phyloP scores from a whole-genome alignment of 1,140 invertebrate genomes.

The Megalonaias nervosa region DNA sequence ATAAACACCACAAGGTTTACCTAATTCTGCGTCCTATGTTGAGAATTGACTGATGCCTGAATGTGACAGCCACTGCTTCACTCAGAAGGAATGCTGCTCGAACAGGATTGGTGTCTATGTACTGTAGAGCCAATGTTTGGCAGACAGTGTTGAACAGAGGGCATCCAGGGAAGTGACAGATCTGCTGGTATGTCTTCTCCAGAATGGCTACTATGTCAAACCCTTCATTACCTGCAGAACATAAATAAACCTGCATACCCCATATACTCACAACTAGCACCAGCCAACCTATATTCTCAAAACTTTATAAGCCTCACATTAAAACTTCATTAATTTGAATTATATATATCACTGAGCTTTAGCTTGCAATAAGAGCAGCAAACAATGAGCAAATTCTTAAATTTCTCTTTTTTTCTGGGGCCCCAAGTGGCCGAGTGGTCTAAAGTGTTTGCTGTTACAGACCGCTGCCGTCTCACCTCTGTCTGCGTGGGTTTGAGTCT shows the following conservation, averaged over 20 bases:
- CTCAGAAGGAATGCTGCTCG: constrained; percentile 51
- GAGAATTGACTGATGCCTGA: constrained; percentile 52
- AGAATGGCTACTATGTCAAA: constrained; percentile 27
- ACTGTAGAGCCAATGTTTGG: constrained; percentile 47
- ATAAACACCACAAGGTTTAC: constrained; percentile 30
- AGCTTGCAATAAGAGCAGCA: background rate
- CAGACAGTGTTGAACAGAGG: constrained; percentile 45
- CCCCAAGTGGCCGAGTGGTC: too few species aligned
- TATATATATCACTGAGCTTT: background rate
- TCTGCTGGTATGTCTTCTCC: constrained; percentile 38
- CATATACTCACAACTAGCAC: background rate
- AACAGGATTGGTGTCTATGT: constrained; percentile 33
- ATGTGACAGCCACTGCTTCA: constrained; percentile 55
- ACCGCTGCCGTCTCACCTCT: too few species aligned
- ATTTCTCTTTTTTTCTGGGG: too few species aligned
- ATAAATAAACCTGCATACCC: background rate
- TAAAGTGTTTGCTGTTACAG: too few species aligned
- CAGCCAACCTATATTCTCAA: too few species aligned
- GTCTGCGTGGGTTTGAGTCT: too few species aligned
- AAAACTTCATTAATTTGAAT: background rate
- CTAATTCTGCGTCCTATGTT: constrained; percentile 50
- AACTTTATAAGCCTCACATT: background rate
- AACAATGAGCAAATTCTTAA: too few species aligned
- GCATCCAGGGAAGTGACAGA: constrained; percentile 45
- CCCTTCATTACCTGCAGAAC: background rate